Conservation (phyloP, 30 jellyfish, hydroid and myxozoan genomes). For the Turritopsis rubra region DNA sequence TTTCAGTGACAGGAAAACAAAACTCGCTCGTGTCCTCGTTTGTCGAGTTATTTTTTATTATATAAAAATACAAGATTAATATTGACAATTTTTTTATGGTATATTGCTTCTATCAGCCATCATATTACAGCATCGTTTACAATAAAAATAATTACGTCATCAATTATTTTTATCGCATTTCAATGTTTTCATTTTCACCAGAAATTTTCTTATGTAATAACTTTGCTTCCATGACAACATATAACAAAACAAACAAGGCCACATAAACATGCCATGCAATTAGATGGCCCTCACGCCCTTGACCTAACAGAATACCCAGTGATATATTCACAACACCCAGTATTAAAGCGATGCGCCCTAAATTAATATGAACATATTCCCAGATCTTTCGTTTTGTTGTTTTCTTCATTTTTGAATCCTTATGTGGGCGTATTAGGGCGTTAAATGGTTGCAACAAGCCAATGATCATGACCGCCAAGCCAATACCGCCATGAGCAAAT, state of each 20-base stretch:
- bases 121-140: too few relatives aligned
- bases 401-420: neutral
- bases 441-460: constrained; percentile 67
- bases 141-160: neutral
- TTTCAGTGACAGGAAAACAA: too few relatives aligned
- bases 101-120: too few relatives aligned
- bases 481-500: constrained; percentile 66
- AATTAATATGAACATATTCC: constrained; percentile 21
- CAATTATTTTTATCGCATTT: constrained; percentile 3
- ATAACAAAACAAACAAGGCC: constrained; percentile 20
- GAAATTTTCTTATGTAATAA: neutral
- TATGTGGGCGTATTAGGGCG: constrained; percentile 52
- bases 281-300: constrained; percentile 8
- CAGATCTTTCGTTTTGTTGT: constrained; percentile 16
- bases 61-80: too few relatives aligned
- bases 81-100: too few relatives aligned
- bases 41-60: too few relatives aligned
- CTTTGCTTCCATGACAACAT: constrained; percentile 13
- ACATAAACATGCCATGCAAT: constrained; percentile 28
- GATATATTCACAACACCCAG: constrained; percentile 28
- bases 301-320: constrained; percentile 30
- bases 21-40: too few relatives aligned
- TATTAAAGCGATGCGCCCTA: constrained; percentile 19
- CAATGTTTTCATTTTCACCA: neutral
- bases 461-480: constrained; percentile 57